Percentiles rank a stretch among this genome's conserved stretches.
These are phyloP conservation scores for Brenthis daphne DNA, from an alignment of 2,888 invertebrate species.

Conservation along the genomic window DNA sequence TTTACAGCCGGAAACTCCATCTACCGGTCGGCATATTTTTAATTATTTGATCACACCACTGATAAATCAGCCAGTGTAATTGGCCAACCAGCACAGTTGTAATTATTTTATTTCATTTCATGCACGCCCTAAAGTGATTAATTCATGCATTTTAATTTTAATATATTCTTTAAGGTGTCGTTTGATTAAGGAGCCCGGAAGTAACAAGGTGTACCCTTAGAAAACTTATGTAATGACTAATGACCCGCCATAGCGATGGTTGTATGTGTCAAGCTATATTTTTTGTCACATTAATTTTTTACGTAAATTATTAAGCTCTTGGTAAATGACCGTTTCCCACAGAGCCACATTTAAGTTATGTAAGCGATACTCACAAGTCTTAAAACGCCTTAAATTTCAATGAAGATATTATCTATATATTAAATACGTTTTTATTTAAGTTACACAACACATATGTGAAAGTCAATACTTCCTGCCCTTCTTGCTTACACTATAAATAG, in stretches of 20 bases:
- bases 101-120: conserved; percentile 70
- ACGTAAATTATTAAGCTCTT: too few species aligned
- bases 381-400: too few species aligned
- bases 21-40: conserved; percentile 67
- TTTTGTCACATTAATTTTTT: too few species aligned
- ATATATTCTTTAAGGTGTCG: conserved; percentile 49
- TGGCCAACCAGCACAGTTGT: conserved; percentile 58
- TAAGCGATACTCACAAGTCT: too few species aligned
- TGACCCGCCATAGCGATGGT: too few species aligned
- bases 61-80: conserved; percentile 73
- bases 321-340: not conserved
- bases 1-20: conserved; percentile 58
- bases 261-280: too few species aligned
- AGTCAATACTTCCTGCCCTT: too few species aligned
- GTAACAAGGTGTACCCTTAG: conserved; percentile 2
- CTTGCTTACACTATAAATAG: too few species aligned
- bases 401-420: too few species aligned
- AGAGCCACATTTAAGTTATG: too few species aligned
- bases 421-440: too few species aligned
- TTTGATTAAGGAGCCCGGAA: conserved; percentile 45
- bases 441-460: too few species aligned
- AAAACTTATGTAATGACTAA: not conserved
- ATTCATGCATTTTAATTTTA: conserved; percentile 63
- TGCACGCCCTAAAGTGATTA: conserved; percentile 62
- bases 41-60: conserved; percentile 78